Evolutionary conservation across 30 jellyfish, hydroid and myxozoan genomes (phyloP).

Genomic region (Haliclystus octoradiatus): DNA sequence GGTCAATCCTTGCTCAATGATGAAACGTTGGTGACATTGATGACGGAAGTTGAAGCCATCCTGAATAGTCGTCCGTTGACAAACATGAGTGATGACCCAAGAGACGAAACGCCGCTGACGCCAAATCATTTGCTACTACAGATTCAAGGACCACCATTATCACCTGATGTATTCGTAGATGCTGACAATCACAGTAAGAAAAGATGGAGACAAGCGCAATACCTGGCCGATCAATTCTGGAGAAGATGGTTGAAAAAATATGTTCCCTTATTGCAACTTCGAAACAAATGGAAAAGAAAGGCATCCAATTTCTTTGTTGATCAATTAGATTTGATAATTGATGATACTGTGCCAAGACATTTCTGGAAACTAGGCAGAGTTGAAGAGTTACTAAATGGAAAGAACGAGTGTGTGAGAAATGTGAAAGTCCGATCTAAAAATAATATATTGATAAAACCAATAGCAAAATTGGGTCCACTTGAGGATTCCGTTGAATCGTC

Average conservation of each 20-base stretch:
- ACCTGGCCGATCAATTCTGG: conserved; percentile 32
- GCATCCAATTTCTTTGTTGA: conserved; percentile 6
- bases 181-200: conserved; percentile 21
- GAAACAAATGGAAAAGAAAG: conserved; percentile 23
- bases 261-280: conserved; percentile 10
- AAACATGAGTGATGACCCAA: conserved; percentile 30
- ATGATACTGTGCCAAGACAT: conserved; percentile 19
- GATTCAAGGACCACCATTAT: conserved; percentile 8
- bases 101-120: conserved; percentile 36
- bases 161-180: conserved; percentile 29
- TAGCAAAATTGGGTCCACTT: too few relatives aligned
- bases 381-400: neutral
- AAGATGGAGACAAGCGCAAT: conserved; percentile 40
- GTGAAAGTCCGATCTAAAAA: too few relatives aligned
- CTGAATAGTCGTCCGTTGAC: conserved; percentile 43
- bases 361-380: conserved; percentile 20
- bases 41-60: conserved; percentile 36
- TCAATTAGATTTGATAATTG: conserved; percentile 24
- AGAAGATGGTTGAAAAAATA: conserved; percentile 32
- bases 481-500: too few relatives aligned
- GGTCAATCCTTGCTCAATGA: conserved; percentile 21
- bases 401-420: too few relatives aligned
- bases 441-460: too few relatives aligned
- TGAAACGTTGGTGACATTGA: conserved; percentile 27
- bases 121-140: conserved; percentile 40